These are phyloP conservation scores for Tipula helvola DNA, from an alignment of 2,888 invertebrate genomes.

Conservation along the genomic window DNA sequence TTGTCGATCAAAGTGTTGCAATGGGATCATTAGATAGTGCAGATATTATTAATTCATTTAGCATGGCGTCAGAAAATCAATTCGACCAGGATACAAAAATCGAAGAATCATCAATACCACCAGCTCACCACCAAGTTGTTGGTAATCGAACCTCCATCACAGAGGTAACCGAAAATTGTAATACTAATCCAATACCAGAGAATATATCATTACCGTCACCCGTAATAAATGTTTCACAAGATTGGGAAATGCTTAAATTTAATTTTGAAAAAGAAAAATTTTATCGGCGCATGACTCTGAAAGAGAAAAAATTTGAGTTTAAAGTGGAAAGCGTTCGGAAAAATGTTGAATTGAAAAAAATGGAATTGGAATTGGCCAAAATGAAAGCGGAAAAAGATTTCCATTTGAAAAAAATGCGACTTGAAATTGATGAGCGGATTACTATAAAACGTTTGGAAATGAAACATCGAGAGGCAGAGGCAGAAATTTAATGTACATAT, in stretches of 20 bases:
- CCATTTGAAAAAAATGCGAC: neutral
- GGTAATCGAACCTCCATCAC: neutral
- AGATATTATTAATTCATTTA: neutral
- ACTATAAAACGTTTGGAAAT: neutral
- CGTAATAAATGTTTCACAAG: neutral
- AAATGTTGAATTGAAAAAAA: neutral
- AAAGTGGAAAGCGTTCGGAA: neutral
- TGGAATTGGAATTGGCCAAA: neutral
- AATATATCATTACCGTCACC: neutral
- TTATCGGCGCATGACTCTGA: neutral
- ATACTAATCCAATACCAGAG: neutral
- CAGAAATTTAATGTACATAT: too few relatives aligned
- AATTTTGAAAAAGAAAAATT: neutral
- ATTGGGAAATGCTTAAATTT: neutral
- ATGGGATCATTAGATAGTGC: neutral
- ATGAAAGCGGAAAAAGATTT: neutral
- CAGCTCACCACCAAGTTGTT: neutral
- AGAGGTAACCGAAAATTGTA: neutral
- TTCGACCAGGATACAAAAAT: neutral
- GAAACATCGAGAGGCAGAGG: neutral
- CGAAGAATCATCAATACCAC: neutral
- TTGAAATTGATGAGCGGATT: neutral
- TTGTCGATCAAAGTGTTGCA: neutral
- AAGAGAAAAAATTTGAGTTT: neutral
- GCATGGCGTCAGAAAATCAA: neutral